Evolutionary conservation across 2,888 invertebrate genomes (phyloP).

Genomic region (Cephus pygmeus): DNA sequence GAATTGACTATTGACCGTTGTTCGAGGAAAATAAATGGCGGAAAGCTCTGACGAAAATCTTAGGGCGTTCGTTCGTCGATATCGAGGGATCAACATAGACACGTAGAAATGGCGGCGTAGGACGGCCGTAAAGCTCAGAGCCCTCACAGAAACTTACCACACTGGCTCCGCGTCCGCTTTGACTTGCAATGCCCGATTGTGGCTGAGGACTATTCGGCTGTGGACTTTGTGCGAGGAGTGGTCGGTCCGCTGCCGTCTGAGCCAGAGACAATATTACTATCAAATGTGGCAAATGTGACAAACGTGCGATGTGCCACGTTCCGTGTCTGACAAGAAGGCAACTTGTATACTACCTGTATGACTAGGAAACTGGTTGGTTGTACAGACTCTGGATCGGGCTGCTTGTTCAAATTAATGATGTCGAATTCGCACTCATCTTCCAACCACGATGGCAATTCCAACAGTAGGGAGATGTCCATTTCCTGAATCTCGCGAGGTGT

Average conservation of each 20-base stretch:
- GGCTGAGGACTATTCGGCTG: slow-evolving; percentile 77
- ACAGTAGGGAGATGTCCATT: slow-evolving; percentile 92
- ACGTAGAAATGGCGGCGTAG: not conserved
- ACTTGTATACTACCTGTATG: slow-evolving; percentile 74
- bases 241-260: slow-evolving; percentile 70
- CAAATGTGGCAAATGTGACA: not conserved
- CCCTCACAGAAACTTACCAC: slow-evolving; percentile 74
- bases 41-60: not conserved
- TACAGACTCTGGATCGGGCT: slow-evolving; percentile 76
- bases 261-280: not conserved
- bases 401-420: slow-evolving; percentile 81
- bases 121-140: not conserved
- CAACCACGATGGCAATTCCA: slow-evolving; percentile 93
- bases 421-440: slow-evolving; percentile 98
- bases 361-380: slow-evolving; percentile 89
- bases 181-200: slow-evolving; percentile 78
- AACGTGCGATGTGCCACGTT: not conserved
- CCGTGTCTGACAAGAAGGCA: not conserved
- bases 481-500: slow-evolving; percentile 98
- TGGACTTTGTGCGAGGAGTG: slow-evolving; percentile 67
- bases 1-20: not conserved
- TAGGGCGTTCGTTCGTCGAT: not conserved
- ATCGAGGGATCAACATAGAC: not conserved
- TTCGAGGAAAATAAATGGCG: not conserved
- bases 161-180: slow-evolving; percentile 87